A percentile compares a stretch with the other conserved stretches of the same genome.
phyloP scores from a whole-genome alignment of 2,797 vertebrate genomes.

The Lates japonicus region DNA sequence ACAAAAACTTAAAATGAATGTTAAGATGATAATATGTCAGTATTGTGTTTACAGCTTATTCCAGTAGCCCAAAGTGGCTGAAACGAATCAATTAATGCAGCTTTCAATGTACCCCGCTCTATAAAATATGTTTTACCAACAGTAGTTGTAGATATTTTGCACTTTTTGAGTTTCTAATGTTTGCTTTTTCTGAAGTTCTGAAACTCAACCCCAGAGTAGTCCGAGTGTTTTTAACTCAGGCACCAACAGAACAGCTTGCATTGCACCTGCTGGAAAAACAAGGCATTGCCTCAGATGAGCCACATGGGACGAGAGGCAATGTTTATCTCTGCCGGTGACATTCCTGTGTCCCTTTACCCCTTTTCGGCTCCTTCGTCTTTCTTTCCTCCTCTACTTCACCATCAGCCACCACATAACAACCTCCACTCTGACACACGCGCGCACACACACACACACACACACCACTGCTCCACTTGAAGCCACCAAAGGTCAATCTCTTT shows the following conservation, averaged over 20 bases:
- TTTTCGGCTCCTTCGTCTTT: conserved; percentile 10
- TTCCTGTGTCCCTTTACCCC: conserved; percentile 26
- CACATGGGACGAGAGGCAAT: conserved; percentile 16
- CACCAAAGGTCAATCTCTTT: conserved; percentile 83
- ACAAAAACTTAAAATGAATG: background rate
- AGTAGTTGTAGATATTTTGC: background rate
- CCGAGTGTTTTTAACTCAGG: conserved; percentile 9
- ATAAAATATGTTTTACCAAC: background rate
- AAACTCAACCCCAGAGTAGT: background rate
- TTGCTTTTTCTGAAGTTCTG: background rate
- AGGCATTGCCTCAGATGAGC: conserved; percentile 18
- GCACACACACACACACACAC: conserved; percentile 24
- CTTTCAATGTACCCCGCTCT: background rate
- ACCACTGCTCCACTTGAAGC: conserved; percentile 56
- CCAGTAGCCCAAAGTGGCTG: background rate
- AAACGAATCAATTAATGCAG: background rate
- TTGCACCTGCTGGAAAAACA: conserved; percentile 37
- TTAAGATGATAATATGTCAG: background rate
- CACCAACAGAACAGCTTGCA: conserved; percentile 42
- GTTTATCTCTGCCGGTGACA: conserved; percentile 38
- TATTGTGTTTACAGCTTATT: conserved; percentile 4
- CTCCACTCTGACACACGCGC: background rate
- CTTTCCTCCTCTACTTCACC: conserved; percentile 12
- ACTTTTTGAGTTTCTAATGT: background rate
- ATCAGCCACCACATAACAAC: conserved; percentile 16